These are phyloP conservation scores for Platysternon megacephalum DNA, from an alignment of 2,113 vertebrate genomes.

Conservation along the genomic window DNA sequence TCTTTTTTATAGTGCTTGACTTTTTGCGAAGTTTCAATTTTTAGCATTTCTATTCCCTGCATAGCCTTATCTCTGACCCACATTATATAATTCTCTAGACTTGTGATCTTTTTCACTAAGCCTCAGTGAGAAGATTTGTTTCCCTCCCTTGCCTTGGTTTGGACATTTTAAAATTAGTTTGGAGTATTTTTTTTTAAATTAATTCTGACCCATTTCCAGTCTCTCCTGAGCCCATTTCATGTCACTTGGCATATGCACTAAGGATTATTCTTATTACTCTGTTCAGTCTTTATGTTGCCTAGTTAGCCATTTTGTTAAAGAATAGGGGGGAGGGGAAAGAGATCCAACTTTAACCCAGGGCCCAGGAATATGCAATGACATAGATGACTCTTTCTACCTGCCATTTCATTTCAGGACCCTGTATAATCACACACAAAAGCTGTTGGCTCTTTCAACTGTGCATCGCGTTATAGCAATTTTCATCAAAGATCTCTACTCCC, in stretches of 20 bases:
- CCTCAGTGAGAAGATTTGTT: background rate
- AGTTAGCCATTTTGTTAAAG: background rate
- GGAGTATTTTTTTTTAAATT: background rate
- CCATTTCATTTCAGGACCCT: background rate
- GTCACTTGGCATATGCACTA: background rate
- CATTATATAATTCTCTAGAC: background rate
- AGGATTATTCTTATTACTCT: background rate
- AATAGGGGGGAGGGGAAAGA: background rate
- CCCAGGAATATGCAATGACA: background rate
- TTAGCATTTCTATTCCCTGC: background rate
- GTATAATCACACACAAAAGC: background rate
- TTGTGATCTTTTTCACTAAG: background rate
- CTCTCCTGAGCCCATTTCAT: background rate
- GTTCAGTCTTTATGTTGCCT: background rate
- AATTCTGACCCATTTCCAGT: background rate
- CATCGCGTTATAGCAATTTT: background rate
- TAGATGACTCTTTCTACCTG: background rate
- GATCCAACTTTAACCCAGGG: background rate
- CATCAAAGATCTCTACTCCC: background rate
- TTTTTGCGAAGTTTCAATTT: background rate
- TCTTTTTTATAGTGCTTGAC: background rate
- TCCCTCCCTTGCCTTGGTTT: background rate
- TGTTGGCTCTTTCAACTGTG: background rate
- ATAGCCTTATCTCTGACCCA: slow-evolving; percentile 3
- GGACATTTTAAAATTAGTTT: background rate